phyloP scores from a whole-genome alignment of 2,888 invertebrate genomes.

The Hirtodrosophila alboralis region DNA sequence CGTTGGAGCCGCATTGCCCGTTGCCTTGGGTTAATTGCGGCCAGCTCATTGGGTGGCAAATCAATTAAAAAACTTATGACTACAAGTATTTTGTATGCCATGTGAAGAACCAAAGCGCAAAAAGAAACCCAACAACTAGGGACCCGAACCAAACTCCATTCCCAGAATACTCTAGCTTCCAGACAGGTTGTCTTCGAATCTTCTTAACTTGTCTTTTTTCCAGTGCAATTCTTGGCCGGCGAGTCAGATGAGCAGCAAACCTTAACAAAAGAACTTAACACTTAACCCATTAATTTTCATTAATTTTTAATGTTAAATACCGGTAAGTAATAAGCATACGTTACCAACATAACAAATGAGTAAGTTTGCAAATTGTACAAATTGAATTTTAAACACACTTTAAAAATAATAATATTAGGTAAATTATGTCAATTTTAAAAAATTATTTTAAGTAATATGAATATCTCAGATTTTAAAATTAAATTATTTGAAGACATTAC shows the following conservation, averaged over 20 bases:
- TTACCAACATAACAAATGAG: not conserved
- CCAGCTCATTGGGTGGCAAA: constrained; percentile 77
- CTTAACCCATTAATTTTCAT: constrained; percentile 49
- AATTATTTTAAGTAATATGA: too few relatives aligned
- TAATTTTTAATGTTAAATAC: constrained; percentile 49
- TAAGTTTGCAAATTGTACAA: not conserved
- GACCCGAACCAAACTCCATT: constrained; percentile 24
- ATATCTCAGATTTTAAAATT: too few relatives aligned
- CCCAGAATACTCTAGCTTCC: constrained; percentile 33
- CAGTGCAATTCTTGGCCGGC: constrained; percentile 16
- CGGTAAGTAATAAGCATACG: constrained; percentile 13
- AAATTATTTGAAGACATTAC: too few relatives aligned
- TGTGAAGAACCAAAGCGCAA: constrained; percentile 11
- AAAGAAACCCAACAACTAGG: too few relatives aligned
- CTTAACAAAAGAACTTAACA: constrained; percentile 43
- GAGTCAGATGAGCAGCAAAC: not conserved
- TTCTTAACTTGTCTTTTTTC: too few relatives aligned
- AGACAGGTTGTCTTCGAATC: constrained; percentile 1
- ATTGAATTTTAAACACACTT: constrained; percentile 5
- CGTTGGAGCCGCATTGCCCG: constrained; percentile 37
- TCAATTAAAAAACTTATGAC: constrained; percentile 61
- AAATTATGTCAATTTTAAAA: too few relatives aligned
- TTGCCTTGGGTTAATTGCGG: constrained; percentile 75
- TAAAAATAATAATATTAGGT: too few relatives aligned
- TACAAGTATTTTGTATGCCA: constrained; percentile 32